Evolutionary conservation across 2,113 vertebrate species (phyloP).

Genomic region (Bucco capensis): DNA sequence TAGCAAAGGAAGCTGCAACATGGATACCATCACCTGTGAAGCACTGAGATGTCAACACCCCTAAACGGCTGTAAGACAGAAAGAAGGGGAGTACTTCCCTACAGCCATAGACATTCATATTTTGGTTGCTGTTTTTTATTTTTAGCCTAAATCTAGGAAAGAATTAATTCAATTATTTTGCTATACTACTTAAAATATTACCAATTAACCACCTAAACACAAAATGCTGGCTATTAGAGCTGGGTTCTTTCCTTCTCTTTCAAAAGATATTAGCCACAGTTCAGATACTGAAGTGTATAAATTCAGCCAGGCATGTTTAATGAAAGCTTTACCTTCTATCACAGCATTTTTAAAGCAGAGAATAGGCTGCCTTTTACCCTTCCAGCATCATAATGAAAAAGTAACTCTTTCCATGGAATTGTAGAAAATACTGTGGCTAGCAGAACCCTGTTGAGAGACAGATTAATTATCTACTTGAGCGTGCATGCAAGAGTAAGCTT

Average conservation of each 20-base stretch:
- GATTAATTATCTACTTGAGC: background rate
- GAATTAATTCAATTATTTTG: background rate
- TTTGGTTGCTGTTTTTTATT: too few relatives aligned
- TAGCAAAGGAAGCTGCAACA: background rate
- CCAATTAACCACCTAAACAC: background rate
- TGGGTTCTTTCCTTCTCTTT: background rate
- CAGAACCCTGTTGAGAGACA: background rate
- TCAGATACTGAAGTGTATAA: background rate
- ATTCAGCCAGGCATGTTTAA: conserved; percentile 30
- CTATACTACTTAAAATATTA: background rate
- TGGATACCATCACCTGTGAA: background rate
- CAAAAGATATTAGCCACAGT: conserved; percentile 20
- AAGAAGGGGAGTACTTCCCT: background rate
- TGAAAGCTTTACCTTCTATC: conserved; percentile 24
- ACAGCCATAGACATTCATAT: background rate
- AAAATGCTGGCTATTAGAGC: background rate
- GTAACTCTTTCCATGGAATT: background rate
- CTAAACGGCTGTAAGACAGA: background rate
- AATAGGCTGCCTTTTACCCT: conserved; percentile 14
- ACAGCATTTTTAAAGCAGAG: background rate
- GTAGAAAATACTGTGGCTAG: conserved; percentile 3
- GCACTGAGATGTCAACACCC: background rate
- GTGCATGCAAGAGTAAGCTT: background rate
- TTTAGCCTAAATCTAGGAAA: background rate
- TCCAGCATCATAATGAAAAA: conserved; percentile 1